Base-by-base conservation (phyloP, 1,140 invertebrate genomes). In the Drosophila persimilis region DNA sequence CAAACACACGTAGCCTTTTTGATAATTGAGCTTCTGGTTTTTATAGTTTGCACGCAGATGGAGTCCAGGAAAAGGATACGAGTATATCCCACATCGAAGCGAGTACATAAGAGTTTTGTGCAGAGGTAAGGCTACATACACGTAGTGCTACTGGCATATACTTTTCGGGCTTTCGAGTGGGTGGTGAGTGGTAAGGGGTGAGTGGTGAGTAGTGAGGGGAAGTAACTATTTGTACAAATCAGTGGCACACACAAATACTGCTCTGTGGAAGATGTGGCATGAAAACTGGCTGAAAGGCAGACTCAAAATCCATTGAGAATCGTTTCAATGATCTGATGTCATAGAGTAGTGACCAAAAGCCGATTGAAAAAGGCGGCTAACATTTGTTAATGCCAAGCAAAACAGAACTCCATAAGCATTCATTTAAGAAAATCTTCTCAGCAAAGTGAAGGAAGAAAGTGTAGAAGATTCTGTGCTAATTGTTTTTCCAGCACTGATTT, bases 1-100 rank as follows among this genome's bases (percentile, higher is more conserved):
- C 77, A 78, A 84, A 77, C 72, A 77, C 80, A 85, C 81, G 81
- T 67, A 77, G 81, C 77, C 31, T 86, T 85, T 85, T 86, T 80
- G 81, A 85, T 85, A 85, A 85, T 85, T 85, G 81, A 77, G 80
- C 80, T 85, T 86, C 81, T 85, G 81, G 80, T 86, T 86, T 85
- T 86, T 86, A 85, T 85, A 63, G 81, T 75, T 77, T 64, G 67
- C 81, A 86, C 73, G 73, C 77, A 80, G 81, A 80, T 85, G 39
- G 50, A 58, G 48, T 9, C 59, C 76, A 65, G 41, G 26, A 13
- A 46, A 72, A 55, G 69, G 55, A 63, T 72, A 63, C 22, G 45
- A 29, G 43, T 26, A 35, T 11, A 22, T n/a, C 24, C 17, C 20
- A 64, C 48, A 58, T 43, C 39, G 54, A 64, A 44, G 26, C 31